Evolutionary conservation across 1,140 invertebrate species (phyloP).

Genomic region (Harpegnathos saltator): DNA sequence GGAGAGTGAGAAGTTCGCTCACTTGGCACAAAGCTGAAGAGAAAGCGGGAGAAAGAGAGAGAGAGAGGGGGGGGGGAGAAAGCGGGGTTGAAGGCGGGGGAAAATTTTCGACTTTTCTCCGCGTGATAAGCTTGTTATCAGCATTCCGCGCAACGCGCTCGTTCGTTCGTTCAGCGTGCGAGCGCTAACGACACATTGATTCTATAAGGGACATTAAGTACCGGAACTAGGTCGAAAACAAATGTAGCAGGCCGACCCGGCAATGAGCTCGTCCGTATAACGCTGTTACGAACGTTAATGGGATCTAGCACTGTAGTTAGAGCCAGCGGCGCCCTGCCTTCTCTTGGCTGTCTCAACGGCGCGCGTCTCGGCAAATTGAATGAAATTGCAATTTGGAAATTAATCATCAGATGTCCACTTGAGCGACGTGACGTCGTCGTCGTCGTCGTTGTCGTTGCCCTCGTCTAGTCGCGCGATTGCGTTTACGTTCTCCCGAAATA

Average conservation of each 20-base stretch:
- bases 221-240: constrained; percentile 72
- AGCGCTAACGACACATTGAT: constrained; percentile 56
- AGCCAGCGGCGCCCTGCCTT: constrained; percentile 49
- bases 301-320: constrained; percentile 68
- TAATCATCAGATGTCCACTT: constrained; percentile 66
- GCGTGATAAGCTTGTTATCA: neutral
- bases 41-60: too few relatives aligned
- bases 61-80: neutral
- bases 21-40: too few relatives aligned
- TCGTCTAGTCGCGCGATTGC: constrained; percentile 3
- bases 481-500: too few relatives aligned
- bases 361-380: constrained; percentile 67
- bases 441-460: neutral
- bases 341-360: constrained; percentile 51
- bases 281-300: constrained; percentile 70
- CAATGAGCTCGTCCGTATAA: constrained; percentile 68
- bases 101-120: constrained; percentile 6
- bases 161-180: neutral
- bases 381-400: constrained; percentile 75
- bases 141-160: neutral
- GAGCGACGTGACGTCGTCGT: constrained; percentile 26
- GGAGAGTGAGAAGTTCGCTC: too few relatives aligned
- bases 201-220: constrained; percentile 64
- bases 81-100: neutral
- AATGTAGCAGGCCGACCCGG: constrained; percentile 48